Base-by-base conservation (phyloP, 2,113 vertebrate genomes). In the Macquaria australasica region DNA sequence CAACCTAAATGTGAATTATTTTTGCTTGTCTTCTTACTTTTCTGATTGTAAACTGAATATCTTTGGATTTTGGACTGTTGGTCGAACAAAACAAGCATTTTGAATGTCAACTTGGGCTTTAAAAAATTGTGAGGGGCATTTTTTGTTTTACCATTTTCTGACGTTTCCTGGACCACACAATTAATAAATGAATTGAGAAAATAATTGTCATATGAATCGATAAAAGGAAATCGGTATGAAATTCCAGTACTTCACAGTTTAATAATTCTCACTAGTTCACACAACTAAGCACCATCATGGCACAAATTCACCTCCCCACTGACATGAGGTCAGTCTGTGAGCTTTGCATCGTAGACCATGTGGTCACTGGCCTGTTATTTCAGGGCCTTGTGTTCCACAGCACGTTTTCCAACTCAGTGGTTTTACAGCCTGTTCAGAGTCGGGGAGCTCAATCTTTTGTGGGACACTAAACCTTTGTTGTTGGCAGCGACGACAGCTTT, bases 321-420 rank as follows among this genome's bases (percentile, higher is more conserved):
- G 70, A 53, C 53, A 70, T 25, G 31, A 74, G 31, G 56, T 73
- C 66, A 73, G 82, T 43, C 20, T 50, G 25, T 23, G 82, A n/a
- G 34, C 68, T 21, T 31, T n/a, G 48, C 59, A 6, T 45, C 1
- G 14, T 16, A 37, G 51, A 34, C 51, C 72, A 31, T 43, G 62
- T 63, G 68, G 20, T 58, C 62, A 21, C 63, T 56, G 68, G 1
- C 66, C 82, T 93, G 89, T 82, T 91, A 60, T 86, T 79, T 83
- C 69, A 75, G 77, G 70, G 79, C 34, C 59, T 63, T 23, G 63
- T 68, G 18, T 16, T 50, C 72, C n/a, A 55, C 88, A 85, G 85
- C 79, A 74, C 62, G 6, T 90, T 92, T 93, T 89, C 79, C 72
- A 83, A 64, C 60, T 81, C 75, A 79, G 70, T 89, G 83, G 21